phyloP scores from a whole-genome alignment of 2,113 vertebrate species.

The Tiliqua scincoides region DNA sequence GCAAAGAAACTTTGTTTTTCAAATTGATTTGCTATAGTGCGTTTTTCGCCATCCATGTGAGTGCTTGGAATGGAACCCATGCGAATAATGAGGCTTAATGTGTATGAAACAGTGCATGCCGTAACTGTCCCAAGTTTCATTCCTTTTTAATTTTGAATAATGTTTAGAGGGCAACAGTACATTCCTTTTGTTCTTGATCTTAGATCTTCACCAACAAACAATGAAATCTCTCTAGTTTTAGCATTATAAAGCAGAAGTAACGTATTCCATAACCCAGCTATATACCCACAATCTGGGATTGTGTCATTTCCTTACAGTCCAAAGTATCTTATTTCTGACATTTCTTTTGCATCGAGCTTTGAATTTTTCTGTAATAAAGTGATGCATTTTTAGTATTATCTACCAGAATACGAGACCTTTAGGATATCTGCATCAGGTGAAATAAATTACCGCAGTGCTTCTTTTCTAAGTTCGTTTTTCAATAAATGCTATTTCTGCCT shows the following conservation, averaged over 20 bases:
- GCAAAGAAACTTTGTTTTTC: too few species aligned
- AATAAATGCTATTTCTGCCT: background rate
- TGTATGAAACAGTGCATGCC: background rate
- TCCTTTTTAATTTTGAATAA: background rate
- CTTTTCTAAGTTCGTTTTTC: slow-evolving; percentile 17
- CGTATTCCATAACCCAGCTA: background rate
- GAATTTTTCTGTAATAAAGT: slow-evolving; percentile 11
- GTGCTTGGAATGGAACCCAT: too few species aligned
- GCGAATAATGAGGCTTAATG: too few species aligned
- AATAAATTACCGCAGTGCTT: background rate
- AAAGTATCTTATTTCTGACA: background rate
- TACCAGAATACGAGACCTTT: background rate
- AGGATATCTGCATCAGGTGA: background rate
- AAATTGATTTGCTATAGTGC: too few species aligned
- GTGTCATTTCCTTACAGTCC: background rate
- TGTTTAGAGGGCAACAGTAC: background rate
- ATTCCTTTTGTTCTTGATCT: background rate
- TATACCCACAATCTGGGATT: background rate
- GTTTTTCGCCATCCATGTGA: too few species aligned
- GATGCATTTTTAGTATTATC: background rate
- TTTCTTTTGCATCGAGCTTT: slow-evolving; percentile 7
- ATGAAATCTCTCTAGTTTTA: slow-evolving; percentile 14
- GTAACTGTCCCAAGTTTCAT: background rate
- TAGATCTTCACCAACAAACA: background rate
- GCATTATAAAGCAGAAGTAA: background rate